phyloP scores from a whole-genome alignment of 37 sponge, comb jelly and placozoan genomes.

The Bolinopsis microptera region DNA sequence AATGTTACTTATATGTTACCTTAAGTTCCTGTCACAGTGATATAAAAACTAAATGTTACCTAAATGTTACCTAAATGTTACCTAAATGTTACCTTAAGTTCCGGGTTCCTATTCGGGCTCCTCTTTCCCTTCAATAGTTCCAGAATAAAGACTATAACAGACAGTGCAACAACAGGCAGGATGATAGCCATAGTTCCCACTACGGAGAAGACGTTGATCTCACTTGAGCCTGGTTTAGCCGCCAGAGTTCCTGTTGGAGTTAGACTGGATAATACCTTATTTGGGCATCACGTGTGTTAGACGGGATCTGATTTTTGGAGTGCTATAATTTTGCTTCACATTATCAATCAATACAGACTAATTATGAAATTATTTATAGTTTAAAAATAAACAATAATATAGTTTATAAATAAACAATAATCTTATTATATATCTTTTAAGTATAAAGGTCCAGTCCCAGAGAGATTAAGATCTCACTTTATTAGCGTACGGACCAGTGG shows the following conservation, averaged over 20 bases:
- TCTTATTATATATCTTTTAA: neutral
- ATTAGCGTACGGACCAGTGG: no score
- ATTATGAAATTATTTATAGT: no score
- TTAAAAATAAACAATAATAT: neutral
- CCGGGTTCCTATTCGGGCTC: neutral
- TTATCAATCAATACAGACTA: neutral
- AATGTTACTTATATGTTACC: slow-evolving; percentile 18
- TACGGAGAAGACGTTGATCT: neutral
- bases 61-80: neutral
- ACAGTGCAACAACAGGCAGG: neutral
- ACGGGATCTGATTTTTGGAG: no score
- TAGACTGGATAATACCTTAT: no score
- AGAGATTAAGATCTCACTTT: no score
- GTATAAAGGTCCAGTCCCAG: no score
- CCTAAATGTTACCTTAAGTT: neutral
- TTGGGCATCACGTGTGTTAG: no score
- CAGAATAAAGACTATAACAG: neutral
- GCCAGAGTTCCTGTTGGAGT: neutral
- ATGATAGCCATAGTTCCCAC: slow-evolving; percentile 25
- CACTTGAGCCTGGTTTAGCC: neutral
- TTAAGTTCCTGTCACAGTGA: neutral
- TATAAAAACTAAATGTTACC: neutral
- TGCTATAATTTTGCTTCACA: no score
- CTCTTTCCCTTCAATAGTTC: neutral
- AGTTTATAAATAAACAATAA: neutral